phyloP scores from a whole-genome alignment of 2,113 vertebrate species.

The Crocuta crocuta region DNA sequence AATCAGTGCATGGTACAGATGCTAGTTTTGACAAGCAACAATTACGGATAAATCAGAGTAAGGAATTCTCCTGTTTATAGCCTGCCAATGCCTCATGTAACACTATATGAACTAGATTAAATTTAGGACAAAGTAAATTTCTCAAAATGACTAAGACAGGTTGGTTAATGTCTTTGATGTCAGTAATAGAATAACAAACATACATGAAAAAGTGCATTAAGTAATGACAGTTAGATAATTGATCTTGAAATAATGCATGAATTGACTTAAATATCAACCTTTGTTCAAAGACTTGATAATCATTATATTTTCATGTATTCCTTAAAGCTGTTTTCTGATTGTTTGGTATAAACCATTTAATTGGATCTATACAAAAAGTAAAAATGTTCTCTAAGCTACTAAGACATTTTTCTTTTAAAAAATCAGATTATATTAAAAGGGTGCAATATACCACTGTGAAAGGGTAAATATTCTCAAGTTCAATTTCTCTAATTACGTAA shows the following conservation, averaged over 20 bases:
- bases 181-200: conserved; percentile 25
- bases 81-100: conserved; percentile 38
- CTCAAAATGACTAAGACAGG: background rate
- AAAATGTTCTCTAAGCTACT: background rate
- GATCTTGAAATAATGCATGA: background rate
- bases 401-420: background rate
- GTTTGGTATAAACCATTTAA: background rate
- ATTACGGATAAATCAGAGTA: background rate
- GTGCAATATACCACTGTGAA: background rate
- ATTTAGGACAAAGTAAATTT: conserved; percentile 5
- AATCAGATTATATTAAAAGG: background rate
- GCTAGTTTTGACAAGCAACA: conserved; percentile 17
- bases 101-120: background rate
- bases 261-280: background rate
- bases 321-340: background rate
- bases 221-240: background rate
- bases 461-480: background rate
- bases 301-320: background rate
- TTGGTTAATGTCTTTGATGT: background rate
- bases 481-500: background rate
- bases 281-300: background rate
- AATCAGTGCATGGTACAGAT: background rate
- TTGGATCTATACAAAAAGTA: background rate
- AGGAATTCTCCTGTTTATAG: conserved; percentile 20
- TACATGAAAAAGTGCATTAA: background rate